Percentiles rank a stretch among this genome's conserved stretches.
Conservation (phyloP, 2,888 invertebrate species). For the Lepidocyrtinus sp. region DNA sequence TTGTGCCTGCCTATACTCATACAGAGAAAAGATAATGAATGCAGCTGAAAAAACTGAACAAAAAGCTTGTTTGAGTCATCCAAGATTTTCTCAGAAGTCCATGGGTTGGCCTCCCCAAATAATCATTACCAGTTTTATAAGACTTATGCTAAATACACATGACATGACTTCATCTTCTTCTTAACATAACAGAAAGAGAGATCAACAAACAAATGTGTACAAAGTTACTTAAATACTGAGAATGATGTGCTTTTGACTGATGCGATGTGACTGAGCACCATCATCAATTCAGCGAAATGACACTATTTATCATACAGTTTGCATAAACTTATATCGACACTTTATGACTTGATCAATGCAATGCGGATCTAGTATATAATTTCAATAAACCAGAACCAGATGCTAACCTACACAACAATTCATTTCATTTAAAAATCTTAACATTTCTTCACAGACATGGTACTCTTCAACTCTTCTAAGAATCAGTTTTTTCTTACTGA, state of each 20-base stretch:
- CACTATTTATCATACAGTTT: not conserved
- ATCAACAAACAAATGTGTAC: slow-evolving; percentile 28
- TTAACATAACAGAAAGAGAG: slow-evolving; percentile 22
- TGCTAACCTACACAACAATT: not conserved
- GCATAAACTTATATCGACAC: not conserved
- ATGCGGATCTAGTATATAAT: not conserved
- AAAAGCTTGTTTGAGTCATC: slow-evolving; percentile 11
- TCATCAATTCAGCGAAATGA: not conserved
- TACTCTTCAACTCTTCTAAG: not conserved
- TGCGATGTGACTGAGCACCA: not conserved
- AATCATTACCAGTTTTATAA: slow-evolving; percentile 21
- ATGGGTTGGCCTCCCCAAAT: slow-evolving; percentile 33
- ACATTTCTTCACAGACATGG: not conserved
- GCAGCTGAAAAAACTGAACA: not conserved
- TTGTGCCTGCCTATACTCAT: not conserved
- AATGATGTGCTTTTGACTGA: not conserved
- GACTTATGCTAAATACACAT: slow-evolving; percentile 10
- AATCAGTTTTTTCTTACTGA: not conserved
- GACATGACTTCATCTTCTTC: slow-evolving; percentile 22
- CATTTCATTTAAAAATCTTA: not conserved
- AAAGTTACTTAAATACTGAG: not conserved
- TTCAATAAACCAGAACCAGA: not conserved
- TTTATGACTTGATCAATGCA: not conserved
- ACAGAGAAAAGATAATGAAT: not conserved
- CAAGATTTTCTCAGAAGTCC: slow-evolving; percentile 44